Percentiles rank a stretch among this genome's conserved stretches.
Evolutionary conservation across 2,113 vertebrate species (phyloP).

Genomic region (Hippocampus guttulatus): DNA sequence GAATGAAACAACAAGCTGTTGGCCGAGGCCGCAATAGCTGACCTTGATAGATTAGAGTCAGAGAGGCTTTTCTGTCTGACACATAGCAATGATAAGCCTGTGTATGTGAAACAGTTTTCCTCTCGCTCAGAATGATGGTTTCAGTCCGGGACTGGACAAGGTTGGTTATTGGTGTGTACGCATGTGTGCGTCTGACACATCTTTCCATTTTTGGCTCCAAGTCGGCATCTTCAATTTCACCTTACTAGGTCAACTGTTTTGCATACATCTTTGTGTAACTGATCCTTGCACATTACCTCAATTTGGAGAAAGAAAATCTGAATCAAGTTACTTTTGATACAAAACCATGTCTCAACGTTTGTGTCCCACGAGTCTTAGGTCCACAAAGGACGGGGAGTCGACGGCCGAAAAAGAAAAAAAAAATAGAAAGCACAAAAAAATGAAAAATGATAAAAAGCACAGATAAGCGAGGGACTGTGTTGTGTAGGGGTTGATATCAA

Average conservation of each 20-base stretch:
- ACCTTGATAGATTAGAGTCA: conserved; percentile 75
- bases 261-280: conserved; percentile 1
- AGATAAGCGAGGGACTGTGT: conserved; percentile 87
- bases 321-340: conserved; percentile 69
- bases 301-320: conserved; percentile 32
- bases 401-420: conserved; percentile 42
- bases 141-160: conserved; percentile 27
- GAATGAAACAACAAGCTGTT: conserved; percentile 64
- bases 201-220: conserved; percentile 49
- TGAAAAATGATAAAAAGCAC: conserved; percentile 87
- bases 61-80: conserved; percentile 65
- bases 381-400: conserved; percentile 67
- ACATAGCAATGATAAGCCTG: conserved; percentile 67
- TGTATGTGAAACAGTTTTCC: conserved; percentile 57
- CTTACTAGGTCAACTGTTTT: conserved; percentile 3
- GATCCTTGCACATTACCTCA: conserved; percentile 14
- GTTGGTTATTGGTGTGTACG: conserved; percentile 29
- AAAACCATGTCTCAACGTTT: conserved; percentile 64
- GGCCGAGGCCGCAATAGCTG: conserved; percentile 67
- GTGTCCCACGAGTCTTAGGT: conserved; percentile 37
- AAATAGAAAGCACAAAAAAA: conserved; percentile 39
- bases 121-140: conserved; percentile 57
- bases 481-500: conserved; percentile 95
- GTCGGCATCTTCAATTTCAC: conserved; percentile 36
- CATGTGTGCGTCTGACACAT: conserved; percentile 22